Conservation (phyloP, 2,113 vertebrate species). For the Hippotragus niger region DNA sequence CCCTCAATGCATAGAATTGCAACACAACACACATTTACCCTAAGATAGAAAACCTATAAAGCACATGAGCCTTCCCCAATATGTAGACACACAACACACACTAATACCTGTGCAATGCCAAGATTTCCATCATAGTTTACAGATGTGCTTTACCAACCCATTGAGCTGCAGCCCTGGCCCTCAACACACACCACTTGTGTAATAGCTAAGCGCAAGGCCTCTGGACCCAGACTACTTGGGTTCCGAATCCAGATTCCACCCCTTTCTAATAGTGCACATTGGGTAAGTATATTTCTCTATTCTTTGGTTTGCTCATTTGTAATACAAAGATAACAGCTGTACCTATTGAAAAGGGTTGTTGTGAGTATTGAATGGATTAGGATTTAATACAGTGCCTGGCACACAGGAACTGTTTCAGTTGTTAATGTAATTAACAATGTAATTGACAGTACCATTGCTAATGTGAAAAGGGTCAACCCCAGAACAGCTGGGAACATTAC, state of each 20-base stretch:
- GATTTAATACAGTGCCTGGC: neutral
- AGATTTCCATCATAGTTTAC: neutral
- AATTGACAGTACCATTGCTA: neutral
- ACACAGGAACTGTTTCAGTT: neutral
- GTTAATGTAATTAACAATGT: neutral
- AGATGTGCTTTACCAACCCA: neutral
- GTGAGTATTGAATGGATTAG: neutral
- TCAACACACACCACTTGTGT: neutral
- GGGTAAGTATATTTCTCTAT: slow-evolving; percentile 61
- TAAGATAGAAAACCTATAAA: neutral
- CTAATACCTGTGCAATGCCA: neutral
- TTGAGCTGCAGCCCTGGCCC: neutral
- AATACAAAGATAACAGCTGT: neutral
- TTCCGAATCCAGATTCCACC: neutral
- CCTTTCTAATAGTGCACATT: slow-evolving; percentile 15
- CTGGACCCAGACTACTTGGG: neutral
- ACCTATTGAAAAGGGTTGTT: neutral
- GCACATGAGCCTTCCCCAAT: neutral
- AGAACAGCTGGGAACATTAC: neutral
- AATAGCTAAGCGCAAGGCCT: slow-evolving; percentile 21
- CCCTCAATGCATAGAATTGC: neutral
- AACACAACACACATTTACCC: neutral
- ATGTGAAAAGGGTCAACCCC: neutral
- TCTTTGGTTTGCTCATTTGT: slow-evolving; percentile 31
- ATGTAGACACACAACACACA: neutral